Percentiles rank a stretch among this genome's conserved stretches.
phyloP scores from a whole-genome alignment of 2,888 invertebrate species.

The Parnassius orleans region DNA sequence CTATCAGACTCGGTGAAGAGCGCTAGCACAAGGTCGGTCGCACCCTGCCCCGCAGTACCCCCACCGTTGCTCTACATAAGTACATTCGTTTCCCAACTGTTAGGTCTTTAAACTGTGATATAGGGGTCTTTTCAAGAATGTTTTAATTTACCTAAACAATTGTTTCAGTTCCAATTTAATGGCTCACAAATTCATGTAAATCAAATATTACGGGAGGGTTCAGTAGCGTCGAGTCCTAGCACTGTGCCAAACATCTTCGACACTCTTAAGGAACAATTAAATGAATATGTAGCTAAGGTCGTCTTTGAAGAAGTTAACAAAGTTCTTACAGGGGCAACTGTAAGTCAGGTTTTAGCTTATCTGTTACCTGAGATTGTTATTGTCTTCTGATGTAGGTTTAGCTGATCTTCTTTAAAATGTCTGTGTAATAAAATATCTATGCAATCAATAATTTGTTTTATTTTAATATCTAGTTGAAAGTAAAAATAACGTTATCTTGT shows the following conservation, averaged over 20 bases:
- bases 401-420: too few species aligned
- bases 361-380: constrained; percentile 1
- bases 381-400: not conserved
- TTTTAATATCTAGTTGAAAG: too few species aligned
- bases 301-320: constrained; percentile 6
- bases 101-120: too few species aligned
- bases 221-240: not conserved
- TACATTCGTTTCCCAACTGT: too few species aligned
- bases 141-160: not conserved
- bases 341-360: constrained; percentile 9
- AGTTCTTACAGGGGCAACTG: constrained; percentile 5
- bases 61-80: too few species aligned
- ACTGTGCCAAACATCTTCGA: not conserved
- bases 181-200: constrained; percentile 5
- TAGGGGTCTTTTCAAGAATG: too few species aligned
- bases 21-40: too few species aligned
- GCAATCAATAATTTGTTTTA: too few species aligned
- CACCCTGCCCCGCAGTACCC: too few species aligned
- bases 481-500: too few species aligned
- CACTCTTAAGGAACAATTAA: constrained; percentile 4
- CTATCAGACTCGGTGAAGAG: too few species aligned
- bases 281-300: constrained; percentile 6
- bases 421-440: too few species aligned
- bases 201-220: not conserved
- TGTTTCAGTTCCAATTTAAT: constrained; percentile 17